Conservation (phyloP, 2,797 vertebrate species). For the Psittacula derbiana region DNA sequence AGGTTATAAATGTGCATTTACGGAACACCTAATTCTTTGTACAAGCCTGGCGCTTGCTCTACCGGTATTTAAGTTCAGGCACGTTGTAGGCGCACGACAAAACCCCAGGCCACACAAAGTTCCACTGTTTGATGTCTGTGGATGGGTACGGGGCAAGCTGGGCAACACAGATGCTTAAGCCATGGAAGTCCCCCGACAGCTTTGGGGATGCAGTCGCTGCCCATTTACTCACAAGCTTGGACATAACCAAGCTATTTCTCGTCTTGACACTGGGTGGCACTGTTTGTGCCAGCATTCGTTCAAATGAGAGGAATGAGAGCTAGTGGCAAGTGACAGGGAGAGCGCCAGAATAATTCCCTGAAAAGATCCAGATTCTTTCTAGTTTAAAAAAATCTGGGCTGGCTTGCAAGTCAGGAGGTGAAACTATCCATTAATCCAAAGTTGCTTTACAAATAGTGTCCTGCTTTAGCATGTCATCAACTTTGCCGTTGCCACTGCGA, state of each 20-base stretch:
- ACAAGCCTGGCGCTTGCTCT: neutral
- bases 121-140: neutral
- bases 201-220: neutral
- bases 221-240: neutral
- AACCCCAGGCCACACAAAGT: neutral
- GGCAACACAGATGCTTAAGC: neutral
- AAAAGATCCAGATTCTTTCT: neutral
- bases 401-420: neutral
- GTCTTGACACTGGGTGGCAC: neutral
- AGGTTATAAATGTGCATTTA: neutral
- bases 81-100: neutral
- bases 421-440: neutral
- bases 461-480: accelerated
- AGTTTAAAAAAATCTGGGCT: neutral
- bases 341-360: neutral
- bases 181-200: neutral
- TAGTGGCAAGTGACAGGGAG: neutral
- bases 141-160: neutral
- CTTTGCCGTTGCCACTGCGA: neutral
- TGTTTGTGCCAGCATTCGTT: neutral
- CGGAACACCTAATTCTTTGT: neutral
- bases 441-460: neutral
- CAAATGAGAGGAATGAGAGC: neutral
- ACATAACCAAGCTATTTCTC: neutral
- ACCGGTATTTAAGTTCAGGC: neutral